phyloP scores from a whole-genome alignment of 2,797 vertebrate genomes.

The Ctenochaetus hawaiiensis region DNA sequence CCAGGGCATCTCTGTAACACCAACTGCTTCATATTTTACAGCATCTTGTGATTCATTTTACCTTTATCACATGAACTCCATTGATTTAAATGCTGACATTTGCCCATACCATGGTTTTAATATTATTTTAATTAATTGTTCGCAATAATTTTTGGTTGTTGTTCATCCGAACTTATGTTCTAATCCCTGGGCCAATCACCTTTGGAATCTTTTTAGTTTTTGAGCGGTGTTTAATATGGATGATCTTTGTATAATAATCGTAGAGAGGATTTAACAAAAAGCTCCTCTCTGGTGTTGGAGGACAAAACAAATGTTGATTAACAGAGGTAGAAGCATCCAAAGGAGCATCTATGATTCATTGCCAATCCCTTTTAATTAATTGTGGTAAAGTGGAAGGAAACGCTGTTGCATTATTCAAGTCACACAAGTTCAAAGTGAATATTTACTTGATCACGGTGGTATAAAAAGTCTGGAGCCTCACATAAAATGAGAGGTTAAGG shows the following conservation, averaged over 20 bases:
- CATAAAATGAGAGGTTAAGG: constrained; percentile 61
- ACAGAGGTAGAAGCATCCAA: constrained; percentile 24
- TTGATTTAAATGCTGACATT: too few relatives aligned
- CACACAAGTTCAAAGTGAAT: constrained; percentile 44
- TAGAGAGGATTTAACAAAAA: constrained; percentile 33
- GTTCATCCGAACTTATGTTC: constrained; percentile 23
- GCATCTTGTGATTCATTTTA: too few relatives aligned
- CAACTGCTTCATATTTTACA: too few relatives aligned
- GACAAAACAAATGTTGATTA: constrained; percentile 41
- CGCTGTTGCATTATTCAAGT: constrained; percentile 57
- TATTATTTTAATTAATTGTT: too few relatives aligned
- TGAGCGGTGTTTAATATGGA: constrained; percentile 13
- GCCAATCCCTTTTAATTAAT: constrained; percentile 56
- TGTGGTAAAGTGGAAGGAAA: constrained; percentile 31
- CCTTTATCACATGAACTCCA: too few relatives aligned
- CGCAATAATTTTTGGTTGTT: constrained; percentile 8
- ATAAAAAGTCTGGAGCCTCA: constrained; percentile 48
- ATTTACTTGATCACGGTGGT: constrained; percentile 46
- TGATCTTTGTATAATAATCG: constrained; percentile 1
- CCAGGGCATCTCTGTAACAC: too few relatives aligned
- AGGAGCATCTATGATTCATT: constrained; percentile 26
- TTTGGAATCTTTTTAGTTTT: constrained; percentile 40
- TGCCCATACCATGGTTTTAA: too few relatives aligned
- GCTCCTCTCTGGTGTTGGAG: constrained; percentile 18
- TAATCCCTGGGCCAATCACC: constrained; percentile 21